Evolutionary conservation across 2,113 vertebrate species (phyloP).

Genomic region (Galeopterus variegatus): DNA sequence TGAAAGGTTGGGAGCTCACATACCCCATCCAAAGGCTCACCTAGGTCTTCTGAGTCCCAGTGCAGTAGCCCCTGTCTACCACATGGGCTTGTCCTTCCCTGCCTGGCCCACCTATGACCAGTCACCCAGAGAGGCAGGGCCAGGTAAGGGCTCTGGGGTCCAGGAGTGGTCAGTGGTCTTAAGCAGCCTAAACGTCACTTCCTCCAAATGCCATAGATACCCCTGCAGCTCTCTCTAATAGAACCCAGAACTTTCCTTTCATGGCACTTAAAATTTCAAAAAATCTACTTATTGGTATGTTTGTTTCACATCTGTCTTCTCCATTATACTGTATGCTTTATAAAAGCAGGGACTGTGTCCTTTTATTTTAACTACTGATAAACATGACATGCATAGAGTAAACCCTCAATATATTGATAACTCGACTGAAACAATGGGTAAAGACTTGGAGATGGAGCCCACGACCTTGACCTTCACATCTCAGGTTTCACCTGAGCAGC

Average conservation of each 20-base stretch:
- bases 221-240: not conserved
- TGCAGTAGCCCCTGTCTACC: fast-evolving
- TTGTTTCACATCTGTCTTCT: not conserved
- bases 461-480: not conserved
- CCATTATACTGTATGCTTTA: not conserved
- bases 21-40: not conserved
- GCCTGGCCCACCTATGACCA: not conserved
- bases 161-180: not conserved
- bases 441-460: not conserved
- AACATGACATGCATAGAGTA: not conserved
- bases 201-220: not conserved
- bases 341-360: not conserved
- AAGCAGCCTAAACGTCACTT: not conserved
- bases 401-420: not conserved
- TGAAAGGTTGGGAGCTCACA: not conserved
- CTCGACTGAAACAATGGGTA: not conserved
- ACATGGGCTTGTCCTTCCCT: not conserved
- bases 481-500: not conserved
- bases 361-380: not conserved
- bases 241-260: not conserved
- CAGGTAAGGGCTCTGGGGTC: not conserved
- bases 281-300: not conserved
- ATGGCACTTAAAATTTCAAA: not conserved
- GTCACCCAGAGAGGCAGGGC: not conserved
- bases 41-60: not conserved